Percentiles rank a stretch among this genome's conserved stretches.
These are phyloP conservation scores for Tapirus indicus DNA, from an alignment of 2,797 vertebrate genomes.

Conservation along the genomic window DNA sequence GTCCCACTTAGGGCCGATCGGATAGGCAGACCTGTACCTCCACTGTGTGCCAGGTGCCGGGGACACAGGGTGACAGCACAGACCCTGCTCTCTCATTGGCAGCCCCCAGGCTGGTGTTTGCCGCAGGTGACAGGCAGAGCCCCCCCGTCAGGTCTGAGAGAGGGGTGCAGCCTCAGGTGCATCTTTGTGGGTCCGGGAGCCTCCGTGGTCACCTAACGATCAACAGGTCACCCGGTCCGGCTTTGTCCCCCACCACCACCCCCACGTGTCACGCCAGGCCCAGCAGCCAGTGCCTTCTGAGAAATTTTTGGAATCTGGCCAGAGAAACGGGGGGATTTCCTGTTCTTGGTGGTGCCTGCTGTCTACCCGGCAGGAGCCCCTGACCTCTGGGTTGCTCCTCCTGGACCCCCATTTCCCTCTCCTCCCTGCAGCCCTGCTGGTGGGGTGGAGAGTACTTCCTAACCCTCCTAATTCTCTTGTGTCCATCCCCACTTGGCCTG, in stretches of 20 bases:
- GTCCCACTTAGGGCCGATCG: neutral
- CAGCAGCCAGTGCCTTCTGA: neutral
- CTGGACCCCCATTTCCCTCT: neutral
- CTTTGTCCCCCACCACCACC: neutral
- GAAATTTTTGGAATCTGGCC: neutral
- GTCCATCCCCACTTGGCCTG: neutral
- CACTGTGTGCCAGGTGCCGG: too few species aligned
- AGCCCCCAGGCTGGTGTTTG: neutral
- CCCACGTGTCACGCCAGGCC: neutral
- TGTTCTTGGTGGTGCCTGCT: neutral
- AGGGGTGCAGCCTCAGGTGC: neutral
- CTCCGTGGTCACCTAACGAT: neutral
- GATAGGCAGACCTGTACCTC: too few species aligned
- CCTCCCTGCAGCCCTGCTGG: neutral
- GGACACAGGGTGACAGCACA: neutral
- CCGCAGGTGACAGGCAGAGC: neutral
- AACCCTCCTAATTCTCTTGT: too few species aligned
- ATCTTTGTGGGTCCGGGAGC: neutral
- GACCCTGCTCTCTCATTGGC: accelerated
- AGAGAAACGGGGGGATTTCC: too few species aligned
- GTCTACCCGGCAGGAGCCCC: neutral
- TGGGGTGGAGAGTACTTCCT: neutral
- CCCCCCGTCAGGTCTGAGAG: too few species aligned
- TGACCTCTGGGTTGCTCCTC: neutral
- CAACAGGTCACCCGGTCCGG: neutral